A percentile compares a stretch with the other conserved stretches of the same genome.
Evolutionary conservation across 2,888 invertebrate species (phyloP).

Genomic region (Catocala fraxini): DNA sequence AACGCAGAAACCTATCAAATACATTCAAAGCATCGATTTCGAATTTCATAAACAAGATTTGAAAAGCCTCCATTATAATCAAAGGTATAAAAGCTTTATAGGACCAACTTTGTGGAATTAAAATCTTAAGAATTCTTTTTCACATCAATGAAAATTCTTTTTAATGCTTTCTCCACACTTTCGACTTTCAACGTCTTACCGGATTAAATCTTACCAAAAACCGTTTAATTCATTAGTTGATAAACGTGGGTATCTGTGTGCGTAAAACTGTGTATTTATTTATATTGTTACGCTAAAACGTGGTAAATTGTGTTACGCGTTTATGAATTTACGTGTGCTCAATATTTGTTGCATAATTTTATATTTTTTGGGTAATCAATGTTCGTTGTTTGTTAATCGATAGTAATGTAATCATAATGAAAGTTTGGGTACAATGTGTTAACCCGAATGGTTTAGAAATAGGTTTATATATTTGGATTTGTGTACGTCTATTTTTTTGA

Average conservation of each 20-base stretch:
- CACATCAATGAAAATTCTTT: conserved; percentile 18
- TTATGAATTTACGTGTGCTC: background rate
- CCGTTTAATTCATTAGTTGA: conserved; percentile 18
- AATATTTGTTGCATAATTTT: conserved; percentile 2
- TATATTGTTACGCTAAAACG: conserved; percentile 14
- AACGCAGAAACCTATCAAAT: background rate
- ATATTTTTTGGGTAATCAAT: conserved; percentile 1
- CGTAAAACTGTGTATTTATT: conserved; percentile 9
- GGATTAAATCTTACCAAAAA: conserved; percentile 18
- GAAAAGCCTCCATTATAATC: background rate
- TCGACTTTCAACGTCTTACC: conserved; percentile 13
- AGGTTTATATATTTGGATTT: too few species aligned
- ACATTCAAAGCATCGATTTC: background rate
- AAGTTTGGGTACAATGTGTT: too few species aligned
- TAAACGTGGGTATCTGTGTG: conserved; percentile 1
- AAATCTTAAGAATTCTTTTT: conserved; percentile 11
- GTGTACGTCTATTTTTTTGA: too few species aligned
- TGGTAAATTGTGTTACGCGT: background rate
- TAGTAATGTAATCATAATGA: too few species aligned
- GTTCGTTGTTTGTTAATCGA: background rate
- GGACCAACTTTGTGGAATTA: background rate
- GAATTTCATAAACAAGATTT: conserved; percentile 2
- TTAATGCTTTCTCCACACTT: conserved; percentile 29
- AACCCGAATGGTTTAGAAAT: too few species aligned
- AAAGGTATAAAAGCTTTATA: background rate